phyloP scores from a whole-genome alignment of 2,888 invertebrate species.

The Alloscopus bannaensis region DNA sequence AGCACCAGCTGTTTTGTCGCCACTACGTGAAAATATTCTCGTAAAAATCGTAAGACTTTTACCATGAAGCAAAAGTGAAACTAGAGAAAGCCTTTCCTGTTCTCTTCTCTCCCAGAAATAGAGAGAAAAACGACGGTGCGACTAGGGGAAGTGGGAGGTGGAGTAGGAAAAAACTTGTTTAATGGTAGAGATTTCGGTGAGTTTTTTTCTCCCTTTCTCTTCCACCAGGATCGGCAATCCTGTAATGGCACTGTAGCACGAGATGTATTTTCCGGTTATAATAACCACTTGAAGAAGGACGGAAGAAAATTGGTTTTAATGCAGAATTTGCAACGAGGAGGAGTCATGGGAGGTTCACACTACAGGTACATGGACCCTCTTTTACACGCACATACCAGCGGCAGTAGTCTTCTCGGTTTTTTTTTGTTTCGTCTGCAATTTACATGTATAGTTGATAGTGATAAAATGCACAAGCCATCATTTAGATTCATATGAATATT shows the following conservation, averaged over 20 bases:
- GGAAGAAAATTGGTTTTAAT: conserved; percentile 67
- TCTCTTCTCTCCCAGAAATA: neutral
- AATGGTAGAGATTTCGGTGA: conserved; percentile 48
- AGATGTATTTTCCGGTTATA: conserved; percentile 42
- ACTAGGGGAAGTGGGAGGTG: conserved; percentile 41
- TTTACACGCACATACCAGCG: too few relatives aligned
- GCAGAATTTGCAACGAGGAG: conserved; percentile 62
- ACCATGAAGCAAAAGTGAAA: neutral
- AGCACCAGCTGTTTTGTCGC: conserved; percentile 47
- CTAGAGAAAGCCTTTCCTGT: neutral
- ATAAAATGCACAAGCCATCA: too few relatives aligned
- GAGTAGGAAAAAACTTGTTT: conserved; percentile 56
- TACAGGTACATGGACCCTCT: conserved; percentile 2
- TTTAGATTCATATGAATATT: conserved; percentile 26
- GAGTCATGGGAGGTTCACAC: conserved; percentile 50
- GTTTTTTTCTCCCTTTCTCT: conserved; percentile 5
- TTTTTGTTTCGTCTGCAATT: conserved; percentile 5
- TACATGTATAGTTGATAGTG: too few relatives aligned
- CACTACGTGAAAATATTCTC: neutral
- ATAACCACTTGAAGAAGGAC: conserved; percentile 35
- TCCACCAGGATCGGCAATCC: conserved; percentile 27
- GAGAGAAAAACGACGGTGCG: neutral
- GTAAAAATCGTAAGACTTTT: neutral
- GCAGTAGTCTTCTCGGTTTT: conserved; percentile 9
- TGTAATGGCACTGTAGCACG: conserved; percentile 70